A percentile compares a stretch with the other conserved stretches of the same genome.
phyloP scores from a whole-genome alignment of 1,140 invertebrate species.

The Teleogryllus occipitalis region DNA sequence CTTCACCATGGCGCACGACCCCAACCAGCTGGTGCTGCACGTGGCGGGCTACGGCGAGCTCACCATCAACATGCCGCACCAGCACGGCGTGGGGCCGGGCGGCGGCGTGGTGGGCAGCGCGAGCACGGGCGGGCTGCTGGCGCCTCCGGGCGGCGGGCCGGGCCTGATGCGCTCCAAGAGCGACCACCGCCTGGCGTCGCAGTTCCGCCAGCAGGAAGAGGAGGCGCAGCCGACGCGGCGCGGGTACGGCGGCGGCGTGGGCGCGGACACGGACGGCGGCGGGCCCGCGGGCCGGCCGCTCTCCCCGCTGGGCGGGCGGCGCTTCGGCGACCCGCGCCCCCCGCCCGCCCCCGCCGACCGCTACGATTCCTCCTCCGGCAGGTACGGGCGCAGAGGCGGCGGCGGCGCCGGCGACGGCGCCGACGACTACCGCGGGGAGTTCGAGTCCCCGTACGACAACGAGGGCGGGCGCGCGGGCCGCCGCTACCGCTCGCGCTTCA shows the following conservation, averaged over 20 bases:
- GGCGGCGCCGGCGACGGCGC: conserved; percentile 37
- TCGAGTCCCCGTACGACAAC: conserved; percentile 48
- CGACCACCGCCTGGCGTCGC: conserved; percentile 81
- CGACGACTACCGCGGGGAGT: conserved; percentile 51
- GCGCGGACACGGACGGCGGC: conserved; percentile 27
- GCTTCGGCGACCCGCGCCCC: conserved; percentile 53
- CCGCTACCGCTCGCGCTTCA: conserved; percentile 62
- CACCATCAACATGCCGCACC: conserved; percentile 58
- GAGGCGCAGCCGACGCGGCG: conserved; percentile 19
- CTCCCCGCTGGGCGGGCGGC: conserved; percentile 55
- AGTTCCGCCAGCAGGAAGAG: conserved; percentile 73
- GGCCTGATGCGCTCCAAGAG: conserved; percentile 88
- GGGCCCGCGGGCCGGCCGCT: conserved; percentile 40
- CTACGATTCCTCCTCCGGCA: conserved; percentile 6
- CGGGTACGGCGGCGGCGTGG: conserved; percentile 32
- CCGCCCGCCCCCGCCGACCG: conserved; percentile 35
- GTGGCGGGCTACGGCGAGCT: conserved; percentile 73
- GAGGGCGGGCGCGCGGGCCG: conserved; percentile 56
- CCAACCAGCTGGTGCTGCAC: conserved; percentile 78
- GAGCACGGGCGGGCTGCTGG: conserved; percentile 34
- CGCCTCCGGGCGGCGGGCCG: conserved; percentile 50
- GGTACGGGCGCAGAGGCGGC: conserved; percentile 13
- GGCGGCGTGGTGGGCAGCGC: conserved; percentile 13
- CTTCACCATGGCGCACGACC: conserved; percentile 79
- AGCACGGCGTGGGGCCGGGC: conserved; percentile 34